These are phyloP conservation scores for Yponomeuta evonymella DNA, from an alignment of 2,888 invertebrate species.

Conservation along the genomic window DNA sequence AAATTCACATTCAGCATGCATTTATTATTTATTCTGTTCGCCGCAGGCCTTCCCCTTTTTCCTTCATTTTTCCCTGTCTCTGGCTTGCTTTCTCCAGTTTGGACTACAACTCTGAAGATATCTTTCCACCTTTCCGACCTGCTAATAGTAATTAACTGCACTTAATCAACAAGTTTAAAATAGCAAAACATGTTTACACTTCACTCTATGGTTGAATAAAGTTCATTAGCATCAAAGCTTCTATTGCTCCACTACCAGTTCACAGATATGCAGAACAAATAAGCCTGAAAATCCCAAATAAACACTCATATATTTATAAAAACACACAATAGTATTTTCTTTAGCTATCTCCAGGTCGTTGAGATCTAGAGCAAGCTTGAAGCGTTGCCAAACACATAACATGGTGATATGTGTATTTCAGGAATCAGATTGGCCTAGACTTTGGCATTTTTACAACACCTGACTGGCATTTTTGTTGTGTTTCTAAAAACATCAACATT, in stretches of 20 bases:
- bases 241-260: background rate
- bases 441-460: conserved; percentile 14
- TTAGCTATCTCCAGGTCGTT: conserved; percentile 29
- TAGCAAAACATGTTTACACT: background rate
- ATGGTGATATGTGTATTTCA: conserved; percentile 11
- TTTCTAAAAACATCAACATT: background rate
- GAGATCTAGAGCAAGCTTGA: conserved; percentile 23
- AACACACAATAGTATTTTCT: conserved; percentile 21
- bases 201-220: background rate
- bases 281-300: background rate
- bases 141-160: no score
- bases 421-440: conserved; percentile 10
- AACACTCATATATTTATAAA: conserved; percentile 8
- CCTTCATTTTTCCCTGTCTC: no score
- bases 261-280: background rate
- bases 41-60: no score
- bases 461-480: background rate
- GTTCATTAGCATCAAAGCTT: conserved; percentile 5
- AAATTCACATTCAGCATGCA: no score
- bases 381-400: conserved; percentile 17
- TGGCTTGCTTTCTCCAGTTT: no score
- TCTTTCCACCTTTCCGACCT: no score
- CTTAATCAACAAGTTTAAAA: background rate
- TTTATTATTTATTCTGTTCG: no score
- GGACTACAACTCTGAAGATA: no score